Base-by-base conservation (phyloP, 2,888 invertebrate genomes). In the Lordiphosa andalusiaca region DNA sequence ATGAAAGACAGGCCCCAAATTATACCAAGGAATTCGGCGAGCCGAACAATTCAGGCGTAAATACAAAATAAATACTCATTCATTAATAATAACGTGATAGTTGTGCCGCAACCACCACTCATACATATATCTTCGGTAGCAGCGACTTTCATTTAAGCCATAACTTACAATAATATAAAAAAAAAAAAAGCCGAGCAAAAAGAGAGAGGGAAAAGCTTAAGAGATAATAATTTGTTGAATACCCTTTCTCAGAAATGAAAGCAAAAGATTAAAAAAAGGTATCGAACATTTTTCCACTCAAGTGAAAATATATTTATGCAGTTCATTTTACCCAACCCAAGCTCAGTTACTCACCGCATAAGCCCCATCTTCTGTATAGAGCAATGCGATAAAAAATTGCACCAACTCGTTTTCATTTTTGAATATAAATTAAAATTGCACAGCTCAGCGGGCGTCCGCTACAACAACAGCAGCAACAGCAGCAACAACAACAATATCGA, bases 61-160 rank as follows among this genome's bases (percentile, higher is more conserved):
- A 83, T 75, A 66, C 80, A 80, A 76, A 80, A 80, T 84, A 80
- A 80, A 84, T 83, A 82, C 80, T 72, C 71, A 68, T 84, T 80
- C 80, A 80, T 83, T 84, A 82, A 84, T 80, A 84, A 83, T 67
- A 84, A 77, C 71, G 84, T 60, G 77, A 77, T 84, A 81, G 77
- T 77, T 81, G 70, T 57, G 50, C 56, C 65, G 60, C 38, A 50
- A 57, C 50, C 58, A 54, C 65, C 48, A 53, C 36, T 42, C 35
- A 53, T 12, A 39, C 30, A 30, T 42, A 39, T 46, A 57, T 23
- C 50, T 13, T 35, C 25, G 42, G 57, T 41, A 33, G 44, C 42
- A 37, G 33, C 59, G 70, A 76, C 81, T 70, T 76, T 76, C 77
- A 84, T 84, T 82, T 51, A 73, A 71, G 74, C 67, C 66, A 73